Evolutionary conservation across 1,140 invertebrate genomes (phyloP).

Genomic region (Prorops nasuta): DNA sequence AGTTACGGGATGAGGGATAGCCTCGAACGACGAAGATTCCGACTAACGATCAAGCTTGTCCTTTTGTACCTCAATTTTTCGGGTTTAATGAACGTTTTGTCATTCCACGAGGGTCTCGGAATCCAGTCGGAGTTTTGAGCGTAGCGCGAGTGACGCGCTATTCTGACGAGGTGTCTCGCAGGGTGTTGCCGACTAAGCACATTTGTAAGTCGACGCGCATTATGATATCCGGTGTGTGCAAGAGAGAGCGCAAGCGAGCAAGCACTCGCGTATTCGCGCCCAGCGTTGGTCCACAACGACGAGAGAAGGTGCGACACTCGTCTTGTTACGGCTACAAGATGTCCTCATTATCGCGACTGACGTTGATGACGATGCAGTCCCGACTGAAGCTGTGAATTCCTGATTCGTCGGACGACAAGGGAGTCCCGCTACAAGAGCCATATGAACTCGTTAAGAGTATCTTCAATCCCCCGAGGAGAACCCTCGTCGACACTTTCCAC

Average conservation of each 20-base stretch:
- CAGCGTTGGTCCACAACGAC: background rate
- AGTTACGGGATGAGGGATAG: too few species aligned
- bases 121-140: too few species aligned
- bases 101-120: too few species aligned
- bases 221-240: constrained; percentile 24
- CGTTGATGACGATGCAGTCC: constrained; percentile 14
- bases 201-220: constrained; percentile 23
- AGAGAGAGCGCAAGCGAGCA: too few species aligned
- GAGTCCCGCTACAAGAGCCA: too few species aligned
- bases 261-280: background rate
- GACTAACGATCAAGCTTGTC: too few species aligned
- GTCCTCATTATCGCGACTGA: constrained; percentile 37
- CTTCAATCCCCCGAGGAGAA: constrained; percentile 17
- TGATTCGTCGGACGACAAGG: too few species aligned
- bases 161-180: constrained; percentile 6
- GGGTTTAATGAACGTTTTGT: too few species aligned
- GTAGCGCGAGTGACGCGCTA: constrained; percentile 13
- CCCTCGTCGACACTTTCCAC: too few species aligned
- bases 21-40: too few species aligned
- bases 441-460: constrained; percentile 23
- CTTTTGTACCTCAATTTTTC: too few species aligned
- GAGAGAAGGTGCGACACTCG: constrained; percentile 27
- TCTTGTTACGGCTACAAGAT: constrained; percentile 38
- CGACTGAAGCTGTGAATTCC: background rate
- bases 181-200: constrained; percentile 25